Conservation (phyloP, 2,888 invertebrate genomes). For the Ectemnius cavifrons region DNA sequence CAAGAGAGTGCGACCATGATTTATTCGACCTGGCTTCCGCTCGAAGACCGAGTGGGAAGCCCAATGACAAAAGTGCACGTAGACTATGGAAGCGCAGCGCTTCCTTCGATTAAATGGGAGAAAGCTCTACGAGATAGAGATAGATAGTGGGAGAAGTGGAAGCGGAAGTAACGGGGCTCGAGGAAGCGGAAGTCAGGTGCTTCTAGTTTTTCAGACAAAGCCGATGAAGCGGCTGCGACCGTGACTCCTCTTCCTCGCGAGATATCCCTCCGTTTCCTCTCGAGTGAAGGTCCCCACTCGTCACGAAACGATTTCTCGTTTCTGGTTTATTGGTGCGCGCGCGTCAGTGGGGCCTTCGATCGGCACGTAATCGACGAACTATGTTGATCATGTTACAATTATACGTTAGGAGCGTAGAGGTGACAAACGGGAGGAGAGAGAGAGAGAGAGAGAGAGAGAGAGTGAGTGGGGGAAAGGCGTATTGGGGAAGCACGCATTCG, state of each 20-base stretch:
- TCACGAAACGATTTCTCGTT: background rate
- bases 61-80: too few relatives aligned
- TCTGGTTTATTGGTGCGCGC: too few relatives aligned
- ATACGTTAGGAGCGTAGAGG: slow-evolving; percentile 26
- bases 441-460: slow-evolving; percentile 9
- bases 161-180: background rate
- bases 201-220: too few relatives aligned
- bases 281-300: too few relatives aligned
- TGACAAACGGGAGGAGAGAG: background rate
- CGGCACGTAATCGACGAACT: slow-evolving; percentile 27
- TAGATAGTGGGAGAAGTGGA: background rate
- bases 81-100: too few relatives aligned
- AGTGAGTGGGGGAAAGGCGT: slow-evolving; percentile 5
- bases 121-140: background rate
- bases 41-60: too few relatives aligned
- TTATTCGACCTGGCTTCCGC: too few relatives aligned
- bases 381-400: slow-evolving; percentile 7
- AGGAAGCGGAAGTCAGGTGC: slow-evolving; percentile 16
- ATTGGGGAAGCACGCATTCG: background rate
- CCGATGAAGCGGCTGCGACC: too few relatives aligned
- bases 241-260: too few relatives aligned
- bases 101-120: background rate
- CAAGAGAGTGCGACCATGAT: too few relatives aligned
- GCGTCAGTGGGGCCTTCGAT: background rate
- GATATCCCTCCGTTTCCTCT: too few relatives aligned